Evolutionary conservation across 2,888 invertebrate species (phyloP), one percentile per base, ranked within the genome.

Genomic region (Drosophila fungiperda): DNA sequence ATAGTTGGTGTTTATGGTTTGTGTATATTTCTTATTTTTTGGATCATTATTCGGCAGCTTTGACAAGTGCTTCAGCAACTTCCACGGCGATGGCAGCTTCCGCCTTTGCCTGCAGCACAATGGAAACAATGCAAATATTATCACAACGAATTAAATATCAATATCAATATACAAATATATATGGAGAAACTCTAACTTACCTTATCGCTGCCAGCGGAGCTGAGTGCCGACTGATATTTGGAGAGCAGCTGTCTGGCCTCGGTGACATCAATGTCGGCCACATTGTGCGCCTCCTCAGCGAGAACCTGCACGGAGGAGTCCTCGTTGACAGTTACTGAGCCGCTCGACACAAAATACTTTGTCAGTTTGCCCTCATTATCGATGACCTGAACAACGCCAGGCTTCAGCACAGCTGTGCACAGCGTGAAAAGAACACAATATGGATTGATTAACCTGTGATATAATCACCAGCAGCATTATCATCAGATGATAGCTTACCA

Each of bases 281-380:
- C 91, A 15, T 96, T 95, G 89, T 97, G 97, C 12, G 99, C 99
- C 94, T 99, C 99, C 94, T 99, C 99, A 38, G 99, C 99, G 80
- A 99, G 94, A 61, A 96, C 96, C 95, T 99, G 99, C 66, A 97
- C 97, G 73, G 98, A 97, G 9, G 98, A 98, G 93, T 99, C 99
- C 79, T 98, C 98, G 92, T 99, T 99, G 84, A 99, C 97, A 40
- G 98, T 96, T 80, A 99, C 95, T 26, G 98, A 98, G 66, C 99
- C 99, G 88, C 99, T 99, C 68, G 99, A 99, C 12, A 99, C 99
- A 93, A 99, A 99, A 91, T 96, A 97, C 93, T 97, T 98, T 91
- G 95, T 97, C 17, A 95, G 93, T 76, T 95, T 94, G 73, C 98
- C 98, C 91, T 97, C 97, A 81, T 96, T 95, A 93, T 99, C 99